Evolutionary conservation across 2,888 invertebrate species (phyloP).

Genomic region (Parnassius orleans): DNA sequence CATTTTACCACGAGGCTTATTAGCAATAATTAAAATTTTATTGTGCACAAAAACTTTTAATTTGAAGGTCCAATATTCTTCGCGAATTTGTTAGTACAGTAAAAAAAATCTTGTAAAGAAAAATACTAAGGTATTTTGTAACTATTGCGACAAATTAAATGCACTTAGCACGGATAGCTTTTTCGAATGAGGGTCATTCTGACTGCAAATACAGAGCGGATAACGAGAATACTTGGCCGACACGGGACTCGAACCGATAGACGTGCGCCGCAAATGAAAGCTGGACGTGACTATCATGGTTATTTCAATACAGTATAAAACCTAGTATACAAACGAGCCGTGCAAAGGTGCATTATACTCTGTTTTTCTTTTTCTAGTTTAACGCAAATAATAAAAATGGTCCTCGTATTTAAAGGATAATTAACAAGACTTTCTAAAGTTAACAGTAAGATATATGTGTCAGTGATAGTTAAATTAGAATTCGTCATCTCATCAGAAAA

Average conservation of each 20-base stretch:
- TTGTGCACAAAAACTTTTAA: too few species aligned
- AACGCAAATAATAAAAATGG: neutral
- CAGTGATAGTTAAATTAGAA: too few species aligned
- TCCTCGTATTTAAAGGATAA: too few species aligned
- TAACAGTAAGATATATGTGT: too few species aligned
- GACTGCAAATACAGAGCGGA: conserved; percentile 49
- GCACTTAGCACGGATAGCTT: conserved; percentile 45
- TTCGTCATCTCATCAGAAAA: too few species aligned
- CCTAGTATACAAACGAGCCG: conserved; percentile 1
- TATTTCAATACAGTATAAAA: conserved; percentile 26
- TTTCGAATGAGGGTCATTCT: conserved; percentile 51
- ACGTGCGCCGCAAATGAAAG: conserved; percentile 49
- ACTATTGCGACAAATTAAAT: conserved; percentile 22
- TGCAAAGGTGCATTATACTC: conserved; percentile 17
- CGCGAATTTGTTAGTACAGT: too few species aligned
- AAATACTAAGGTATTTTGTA: conserved; percentile 6
- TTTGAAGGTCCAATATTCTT: too few species aligned
- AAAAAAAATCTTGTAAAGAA: conserved; percentile 6
- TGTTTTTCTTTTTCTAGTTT: conserved; percentile 6
- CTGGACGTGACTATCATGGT: conserved; percentile 42
- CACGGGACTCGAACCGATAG: conserved; percentile 38
- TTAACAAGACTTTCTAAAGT: too few species aligned
- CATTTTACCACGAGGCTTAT: too few species aligned
- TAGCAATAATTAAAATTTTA: too few species aligned
- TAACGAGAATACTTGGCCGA: conserved; percentile 40